Evolutionary conservation across 2,113 vertebrate genomes (phyloP).

Genomic region (Crotalus viridis): DNA sequence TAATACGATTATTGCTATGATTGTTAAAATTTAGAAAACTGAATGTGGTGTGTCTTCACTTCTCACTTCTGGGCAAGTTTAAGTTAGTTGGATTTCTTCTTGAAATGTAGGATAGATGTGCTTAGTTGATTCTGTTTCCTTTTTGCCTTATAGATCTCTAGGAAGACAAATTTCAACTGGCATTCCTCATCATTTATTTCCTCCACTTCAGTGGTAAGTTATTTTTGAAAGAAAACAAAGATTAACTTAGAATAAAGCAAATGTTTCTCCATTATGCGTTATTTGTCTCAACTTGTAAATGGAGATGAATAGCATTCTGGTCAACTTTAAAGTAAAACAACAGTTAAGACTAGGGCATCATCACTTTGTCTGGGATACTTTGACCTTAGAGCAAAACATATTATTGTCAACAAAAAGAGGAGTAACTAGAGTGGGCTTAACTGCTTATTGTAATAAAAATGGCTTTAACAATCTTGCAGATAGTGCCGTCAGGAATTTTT

Average conservation of each 20-base stretch:
- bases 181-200: slow-evolving; percentile 54
- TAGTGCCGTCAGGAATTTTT: neutral
- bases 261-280: neutral
- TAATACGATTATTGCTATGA: neutral
- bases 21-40: neutral
- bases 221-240: neutral
- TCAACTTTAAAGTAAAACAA: neutral
- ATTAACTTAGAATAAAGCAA: neutral
- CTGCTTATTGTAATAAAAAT: neutral
- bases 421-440: neutral
- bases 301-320: neutral
- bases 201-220: slow-evolving; percentile 71
- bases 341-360: neutral
- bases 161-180: slow-evolving; percentile 52
- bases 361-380: neutral
- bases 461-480: neutral
- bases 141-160: slow-evolving; percentile 38
- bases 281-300: neutral
- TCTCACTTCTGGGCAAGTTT: neutral
- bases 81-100: neutral
- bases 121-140: neutral
- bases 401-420: neutral
- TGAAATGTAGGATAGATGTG: neutral
- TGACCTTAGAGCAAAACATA: neutral
- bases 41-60: neutral